Base-by-base conservation (phyloP, 2,113 vertebrate genomes). In the Platichthys flesus region DNA sequence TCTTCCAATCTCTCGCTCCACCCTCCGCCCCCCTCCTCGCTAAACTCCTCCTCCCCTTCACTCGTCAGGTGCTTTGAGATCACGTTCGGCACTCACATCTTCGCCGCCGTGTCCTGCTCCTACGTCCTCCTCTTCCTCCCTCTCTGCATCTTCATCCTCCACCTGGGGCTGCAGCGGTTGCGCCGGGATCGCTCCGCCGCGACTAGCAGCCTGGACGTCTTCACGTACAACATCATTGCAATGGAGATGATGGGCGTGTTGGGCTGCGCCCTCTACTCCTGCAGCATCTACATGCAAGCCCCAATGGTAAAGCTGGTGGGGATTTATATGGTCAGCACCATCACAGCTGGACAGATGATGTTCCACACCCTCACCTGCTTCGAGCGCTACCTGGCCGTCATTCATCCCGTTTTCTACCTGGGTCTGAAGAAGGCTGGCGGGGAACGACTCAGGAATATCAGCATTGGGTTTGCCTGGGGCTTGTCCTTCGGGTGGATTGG, bases 361-460 rank as follows among this genome's bases (percentile, higher is more conserved):
- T 55, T 86, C 35, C 76, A 82, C 55, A 1, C 26, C 4, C 60
- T 86, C 14, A 79, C 79, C 20, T 79, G 84, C 6, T 14, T 62
- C 5, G 84, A 80, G 31, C 73, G 69, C 28, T 86, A 86, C 72
- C 31, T 83, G 63, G 84, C 84, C 6, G 73, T 76, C 0, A 65
- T 80, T 21, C 76, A 86, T 18, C 80, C 84, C 1, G 5, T 86
- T 61, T 13, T 31, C 40, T 86, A 77, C 51, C 9, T 76, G 52
- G 14, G 31, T 16, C 66, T 83, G 51, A 73, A 1, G 16, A 57
- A 18, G 3, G 4, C 2, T 0, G 63, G 6, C 1, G 16, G 69
- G n/a, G 52, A 26, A 52, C 28, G 35, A 58, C n/a, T 62, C 28
- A 72, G 80, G 16, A 80, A 86, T 0, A 15, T 69, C 28, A 13